phyloP scores from a whole-genome alignment of 2,888 invertebrate genomes.

The Arge pagana region DNA sequence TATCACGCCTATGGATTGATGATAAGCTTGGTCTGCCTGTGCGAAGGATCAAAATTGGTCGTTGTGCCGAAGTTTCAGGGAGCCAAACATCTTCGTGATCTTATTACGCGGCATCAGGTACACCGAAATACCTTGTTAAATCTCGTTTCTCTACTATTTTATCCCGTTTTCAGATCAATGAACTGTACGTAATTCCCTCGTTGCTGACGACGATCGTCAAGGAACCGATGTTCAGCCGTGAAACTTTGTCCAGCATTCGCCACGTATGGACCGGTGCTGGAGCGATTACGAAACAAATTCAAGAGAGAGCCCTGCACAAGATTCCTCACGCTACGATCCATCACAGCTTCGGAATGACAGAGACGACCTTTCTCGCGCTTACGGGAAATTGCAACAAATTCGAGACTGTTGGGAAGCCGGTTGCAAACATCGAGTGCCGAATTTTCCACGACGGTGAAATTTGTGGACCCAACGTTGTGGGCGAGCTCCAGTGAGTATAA shows the following conservation, averaged over 20 bases:
- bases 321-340: constrained; percentile 1
- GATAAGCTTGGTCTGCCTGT: constrained; percentile 11
- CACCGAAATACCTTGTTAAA: neutral
- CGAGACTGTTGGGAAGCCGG: constrained; percentile 4
- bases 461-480: neutral
- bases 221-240: constrained; percentile 48
- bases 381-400: neutral
- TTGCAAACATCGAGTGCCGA: neutral
- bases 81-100: neutral
- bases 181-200: constrained; percentile 59
- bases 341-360: constrained; percentile 4
- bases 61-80: constrained; percentile 4
- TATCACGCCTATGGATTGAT: constrained; percentile 16
- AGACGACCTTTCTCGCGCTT: constrained; percentile 1
- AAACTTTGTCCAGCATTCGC: constrained; percentile 15
- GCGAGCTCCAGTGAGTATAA: constrained; percentile 1
- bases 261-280: constrained; percentile 23
- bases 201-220: constrained; percentile 59
- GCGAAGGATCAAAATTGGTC: constrained; percentile 14
- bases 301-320: neutral
- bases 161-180: constrained; percentile 9
- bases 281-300: constrained; percentile 2
- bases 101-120: constrained; percentile 2
- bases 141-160: no score
- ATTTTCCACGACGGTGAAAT: neutral